These are phyloP conservation scores for Caenorhabditis sp. DNA, from an alignment of 2,888 invertebrate species.

Conservation along the genomic window DNA sequence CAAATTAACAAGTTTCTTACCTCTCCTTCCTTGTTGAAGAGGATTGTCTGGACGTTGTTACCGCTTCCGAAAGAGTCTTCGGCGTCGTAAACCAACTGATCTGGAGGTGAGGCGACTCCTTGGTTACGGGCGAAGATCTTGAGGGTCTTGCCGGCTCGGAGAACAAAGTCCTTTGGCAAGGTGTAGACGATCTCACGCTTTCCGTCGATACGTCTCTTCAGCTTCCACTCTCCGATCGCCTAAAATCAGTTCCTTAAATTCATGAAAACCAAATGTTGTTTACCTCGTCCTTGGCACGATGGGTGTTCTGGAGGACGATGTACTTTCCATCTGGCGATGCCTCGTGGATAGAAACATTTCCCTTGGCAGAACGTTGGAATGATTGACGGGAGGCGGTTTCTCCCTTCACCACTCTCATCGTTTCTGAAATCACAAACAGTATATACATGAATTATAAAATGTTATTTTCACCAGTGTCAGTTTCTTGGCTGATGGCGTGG, in stretches of 20 bases:
- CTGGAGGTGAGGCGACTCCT: constrained; percentile 77
- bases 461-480: constrained; percentile 77
- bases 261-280: not conserved
- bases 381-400: constrained; percentile 85
- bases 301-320: constrained; percentile 85
- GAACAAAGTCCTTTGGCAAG: constrained; percentile 80
- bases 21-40: constrained; percentile 82
- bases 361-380: constrained; percentile 85
- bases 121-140: constrained; percentile 78
- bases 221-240: constrained; percentile 83
- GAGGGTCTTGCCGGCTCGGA: constrained; percentile 80
- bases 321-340: constrained; percentile 85
- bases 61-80: constrained; percentile 81
- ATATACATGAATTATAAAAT: not conserved
- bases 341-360: constrained; percentile 85
- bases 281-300: constrained; percentile 84
- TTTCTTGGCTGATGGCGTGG: constrained; percentile 79
- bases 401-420: constrained; percentile 82
- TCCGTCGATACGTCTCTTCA: constrained; percentile 84
- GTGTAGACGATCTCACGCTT: constrained; percentile 82
- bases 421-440: constrained; percentile 71
- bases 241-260: constrained; percentile 7
- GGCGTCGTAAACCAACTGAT: constrained; percentile 78
- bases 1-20: constrained; percentile 64
- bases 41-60: constrained; percentile 81